Conservation (phyloP, 2,797 vertebrate genomes). For the Enteromius afrohamiltoni region DNA sequence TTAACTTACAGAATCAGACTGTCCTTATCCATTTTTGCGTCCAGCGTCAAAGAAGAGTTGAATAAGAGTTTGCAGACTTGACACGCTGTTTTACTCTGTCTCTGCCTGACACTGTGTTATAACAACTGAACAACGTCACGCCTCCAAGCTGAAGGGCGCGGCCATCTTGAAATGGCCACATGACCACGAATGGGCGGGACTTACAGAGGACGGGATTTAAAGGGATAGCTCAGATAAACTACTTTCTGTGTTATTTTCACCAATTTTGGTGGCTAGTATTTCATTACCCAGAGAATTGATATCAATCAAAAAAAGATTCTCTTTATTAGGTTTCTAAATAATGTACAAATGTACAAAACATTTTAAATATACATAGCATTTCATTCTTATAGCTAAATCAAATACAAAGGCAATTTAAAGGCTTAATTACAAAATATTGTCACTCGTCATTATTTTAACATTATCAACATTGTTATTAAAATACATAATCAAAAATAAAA, state of each 20-base stretch:
- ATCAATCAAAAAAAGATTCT: neutral
- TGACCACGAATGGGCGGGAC: slow-evolving; percentile 58
- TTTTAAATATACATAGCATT: slow-evolving; percentile 31
- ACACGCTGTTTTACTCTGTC: neutral
- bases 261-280: neutral
- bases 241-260: neutral
- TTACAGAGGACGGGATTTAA: neutral
- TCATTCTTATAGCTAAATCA: neutral
- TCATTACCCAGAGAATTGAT: neutral
- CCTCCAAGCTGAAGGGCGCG: slow-evolving; percentile 46
- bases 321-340: slow-evolving; percentile 22
- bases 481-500: neutral
- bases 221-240: neutral
- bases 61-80: neutral
- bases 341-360: slow-evolving; percentile 34
- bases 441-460: slow-evolving; percentile 10
- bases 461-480: neutral
- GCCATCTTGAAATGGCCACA: slow-evolving; percentile 72
- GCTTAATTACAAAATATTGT: slow-evolving; percentile 21
- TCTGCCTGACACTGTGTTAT: neutral
- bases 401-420: neutral
- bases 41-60: neutral
- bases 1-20: slow-evolving; percentile 73
- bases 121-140: neutral
- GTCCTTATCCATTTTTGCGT: slow-evolving; percentile 71